These are phyloP conservation scores for Tenualosa thibaudeaui DNA, from an alignment of 2,797 vertebrate species.

Conservation along the genomic window DNA sequence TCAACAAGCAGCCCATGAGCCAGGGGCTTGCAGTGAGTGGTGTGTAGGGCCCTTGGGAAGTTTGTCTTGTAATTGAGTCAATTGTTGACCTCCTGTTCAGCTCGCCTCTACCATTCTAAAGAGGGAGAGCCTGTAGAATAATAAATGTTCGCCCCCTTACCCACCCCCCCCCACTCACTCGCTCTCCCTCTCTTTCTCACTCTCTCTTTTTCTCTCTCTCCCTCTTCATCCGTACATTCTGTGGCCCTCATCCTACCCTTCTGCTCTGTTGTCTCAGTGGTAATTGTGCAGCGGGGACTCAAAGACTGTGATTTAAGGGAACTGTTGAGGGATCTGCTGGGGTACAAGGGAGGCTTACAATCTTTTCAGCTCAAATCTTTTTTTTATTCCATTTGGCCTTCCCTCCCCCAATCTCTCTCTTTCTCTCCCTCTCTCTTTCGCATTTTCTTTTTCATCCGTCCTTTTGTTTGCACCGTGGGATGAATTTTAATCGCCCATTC, in stretches of 20 bases:
- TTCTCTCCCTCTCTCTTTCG: slow-evolving; percentile 62
- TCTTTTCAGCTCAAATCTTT: slow-evolving; percentile 72
- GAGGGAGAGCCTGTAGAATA: slow-evolving; percentile 68
- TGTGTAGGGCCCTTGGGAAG: slow-evolving; percentile 68
- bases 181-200: slow-evolving; percentile 38
- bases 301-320: slow-evolving; percentile 72
- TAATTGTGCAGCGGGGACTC: slow-evolving; percentile 70
- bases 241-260: slow-evolving; percentile 27
- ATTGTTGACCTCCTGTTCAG: slow-evolving; percentile 76
- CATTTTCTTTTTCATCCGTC: slow-evolving; percentile 72
- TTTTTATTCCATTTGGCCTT: slow-evolving; percentile 45
- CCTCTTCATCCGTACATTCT: slow-evolving; percentile 39
- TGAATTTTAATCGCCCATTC: slow-evolving; percentile 78
- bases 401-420: slow-evolving; percentile 41
- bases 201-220: neutral
- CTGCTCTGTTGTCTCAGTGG: slow-evolving; percentile 61
- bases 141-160: slow-evolving; percentile 60
- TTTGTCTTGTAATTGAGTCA: slow-evolving; percentile 81
- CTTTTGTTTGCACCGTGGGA: slow-evolving; percentile 80
- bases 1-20: slow-evolving; percentile 54
- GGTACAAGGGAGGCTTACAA: slow-evolving; percentile 65
- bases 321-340: slow-evolving; percentile 63
- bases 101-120: slow-evolving; percentile 62
- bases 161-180: slow-evolving; percentile 35
- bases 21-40: slow-evolving; percentile 59